Conservation (phyloP, 2,113 vertebrate genomes). For the Thermophis baileyi region DNA sequence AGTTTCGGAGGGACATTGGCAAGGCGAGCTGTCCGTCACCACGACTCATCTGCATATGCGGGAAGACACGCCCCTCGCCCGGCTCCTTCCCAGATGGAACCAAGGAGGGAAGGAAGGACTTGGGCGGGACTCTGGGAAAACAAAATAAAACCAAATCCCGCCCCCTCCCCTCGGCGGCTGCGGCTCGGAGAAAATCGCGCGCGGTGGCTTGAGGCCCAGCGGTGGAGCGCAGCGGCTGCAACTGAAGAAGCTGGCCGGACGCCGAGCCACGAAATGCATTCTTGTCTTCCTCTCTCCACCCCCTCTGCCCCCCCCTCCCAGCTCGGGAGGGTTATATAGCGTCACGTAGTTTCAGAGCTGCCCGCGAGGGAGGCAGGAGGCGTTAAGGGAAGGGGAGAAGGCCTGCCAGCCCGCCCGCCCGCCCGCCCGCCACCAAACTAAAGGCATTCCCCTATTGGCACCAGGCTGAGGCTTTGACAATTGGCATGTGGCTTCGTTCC, state of each 20-base stretch:
- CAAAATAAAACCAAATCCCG: not conserved
- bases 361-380: not conserved
- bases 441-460: not conserved
- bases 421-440: not conserved
- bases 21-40: slow-evolving; percentile 93
- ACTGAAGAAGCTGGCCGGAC: not conserved
- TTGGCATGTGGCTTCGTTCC: not conserved
- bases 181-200: not conserved
- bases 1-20: slow-evolving; percentile 89
- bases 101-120: not conserved
- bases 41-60: slow-evolving; percentile 88
- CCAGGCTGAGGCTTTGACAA: not conserved
- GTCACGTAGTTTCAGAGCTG: not conserved
- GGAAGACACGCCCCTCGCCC: slow-evolving; percentile 77
- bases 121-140: not conserved
- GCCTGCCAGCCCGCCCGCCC: not conserved
- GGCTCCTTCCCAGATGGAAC: not conserved
- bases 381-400: not conserved
- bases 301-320: not conserved
- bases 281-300: not conserved
- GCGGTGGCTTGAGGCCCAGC: not conserved
- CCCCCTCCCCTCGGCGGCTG: slow-evolving; percentile 30
- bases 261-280: not conserved
- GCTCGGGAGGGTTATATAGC: not conserved
- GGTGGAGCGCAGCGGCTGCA: not conserved